Evolutionary conservation across 2,113 vertebrate species (phyloP).

Genomic region (Empidonax alnorum): DNA sequence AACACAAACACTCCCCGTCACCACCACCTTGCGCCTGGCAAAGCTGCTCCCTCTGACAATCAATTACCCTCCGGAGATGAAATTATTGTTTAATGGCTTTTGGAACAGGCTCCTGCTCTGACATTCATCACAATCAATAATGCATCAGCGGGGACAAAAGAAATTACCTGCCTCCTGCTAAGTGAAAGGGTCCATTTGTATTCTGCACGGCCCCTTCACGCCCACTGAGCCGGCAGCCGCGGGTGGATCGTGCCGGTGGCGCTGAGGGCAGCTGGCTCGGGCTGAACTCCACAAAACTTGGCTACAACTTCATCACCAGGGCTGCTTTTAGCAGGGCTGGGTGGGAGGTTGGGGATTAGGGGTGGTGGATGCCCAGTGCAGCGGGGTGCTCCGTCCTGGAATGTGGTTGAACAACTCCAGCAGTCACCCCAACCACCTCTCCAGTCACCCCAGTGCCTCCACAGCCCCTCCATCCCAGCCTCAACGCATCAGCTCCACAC

Average conservation of each 20-base stretch:
- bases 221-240: slow-evolving; percentile 57
- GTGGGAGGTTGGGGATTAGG: fast-evolving
- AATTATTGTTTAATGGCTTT: slow-evolving; percentile 87
- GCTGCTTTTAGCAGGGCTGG: not conserved
- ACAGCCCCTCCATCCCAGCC: not conserved
- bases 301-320: fast-evolving
- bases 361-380: too few relatives aligned
- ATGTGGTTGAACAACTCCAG: not conserved
- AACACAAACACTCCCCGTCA: slow-evolving; percentile 73
- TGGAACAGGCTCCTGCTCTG: slow-evolving; percentile 80
- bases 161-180: slow-evolving; percentile 83
- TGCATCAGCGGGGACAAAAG: slow-evolving; percentile 84
- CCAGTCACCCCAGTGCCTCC: not conserved
- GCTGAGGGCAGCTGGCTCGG: fast-evolving
- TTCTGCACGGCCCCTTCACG: slow-evolving; percentile 61
- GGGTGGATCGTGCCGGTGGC: slow-evolving; percentile 26
- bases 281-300: not conserved
- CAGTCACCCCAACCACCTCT: too few relatives aligned
- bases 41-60: slow-evolving; percentile 77
- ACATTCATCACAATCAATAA: slow-evolving; percentile 87
- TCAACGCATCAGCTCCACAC: too few relatives aligned
- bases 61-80: slow-evolving; percentile 84
- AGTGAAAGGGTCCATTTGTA: slow-evolving; percentile 80
- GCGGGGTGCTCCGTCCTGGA: not conserved
- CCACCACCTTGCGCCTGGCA: slow-evolving; percentile 68